Conservation (phyloP, 1,140 invertebrate species). For the Agrypnia vestita region DNA sequence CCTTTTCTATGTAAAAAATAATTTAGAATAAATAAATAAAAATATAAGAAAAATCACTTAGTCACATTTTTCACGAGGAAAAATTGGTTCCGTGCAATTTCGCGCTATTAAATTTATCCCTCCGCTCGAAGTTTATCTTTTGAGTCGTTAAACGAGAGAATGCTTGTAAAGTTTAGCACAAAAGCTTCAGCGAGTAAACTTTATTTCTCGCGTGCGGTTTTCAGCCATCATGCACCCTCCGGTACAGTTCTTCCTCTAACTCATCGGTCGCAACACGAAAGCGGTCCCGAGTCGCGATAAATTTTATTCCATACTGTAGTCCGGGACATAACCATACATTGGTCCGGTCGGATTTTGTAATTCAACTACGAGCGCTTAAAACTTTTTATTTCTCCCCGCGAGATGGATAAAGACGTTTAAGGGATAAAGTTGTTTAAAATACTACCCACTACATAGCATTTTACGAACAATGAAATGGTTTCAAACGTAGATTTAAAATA, state of each 20-base stretch:
- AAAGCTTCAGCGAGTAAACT: not conserved
- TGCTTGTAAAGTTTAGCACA: not conserved
- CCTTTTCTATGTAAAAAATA: too few species aligned
- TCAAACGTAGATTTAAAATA: too few species aligned
- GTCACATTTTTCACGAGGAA: not conserved
- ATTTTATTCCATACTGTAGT: not conserved
- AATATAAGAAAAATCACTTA: too few species aligned
- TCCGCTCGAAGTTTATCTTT: not conserved
- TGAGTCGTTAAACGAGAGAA: slow-evolving; percentile 19
- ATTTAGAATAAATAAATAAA: too few species aligned
- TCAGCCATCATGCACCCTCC: not conserved
- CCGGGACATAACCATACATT: not conserved
- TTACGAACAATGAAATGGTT: not conserved
- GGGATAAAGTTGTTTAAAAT: slow-evolving; percentile 14
- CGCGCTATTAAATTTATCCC: not conserved
- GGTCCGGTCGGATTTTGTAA: not conserved
- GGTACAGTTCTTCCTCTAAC: not conserved
- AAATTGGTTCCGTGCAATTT: not conserved
- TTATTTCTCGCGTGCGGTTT: slow-evolving; percentile 3
- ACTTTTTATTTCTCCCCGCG: not conserved
- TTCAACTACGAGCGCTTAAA: not conserved
- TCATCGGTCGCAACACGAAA: not conserved
- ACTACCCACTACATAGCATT: not conserved
- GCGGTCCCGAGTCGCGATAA: not conserved
- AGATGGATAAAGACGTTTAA: not conserved